These are phyloP conservation scores for Arvicanthis niloticus DNA, from an alignment of 2,113 vertebrate species.

Conservation along the genomic window DNA sequence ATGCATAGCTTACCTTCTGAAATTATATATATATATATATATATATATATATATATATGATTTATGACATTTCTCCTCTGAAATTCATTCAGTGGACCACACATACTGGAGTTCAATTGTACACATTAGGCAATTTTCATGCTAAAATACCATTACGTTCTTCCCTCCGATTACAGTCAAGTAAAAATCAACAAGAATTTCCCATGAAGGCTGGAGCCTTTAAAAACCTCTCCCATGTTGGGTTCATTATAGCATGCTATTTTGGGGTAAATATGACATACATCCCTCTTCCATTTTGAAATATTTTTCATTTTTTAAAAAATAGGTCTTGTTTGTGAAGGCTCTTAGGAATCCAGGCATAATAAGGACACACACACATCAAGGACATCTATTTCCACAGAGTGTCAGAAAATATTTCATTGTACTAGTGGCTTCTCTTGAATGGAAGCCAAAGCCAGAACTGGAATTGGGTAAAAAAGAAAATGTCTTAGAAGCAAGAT, in stretches of 20 bases:
- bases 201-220: neutral
- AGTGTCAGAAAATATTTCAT: conserved; percentile 83
- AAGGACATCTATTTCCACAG: conserved; percentile 80
- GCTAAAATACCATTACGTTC: conserved; percentile 57
- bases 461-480: conserved; percentile 70
- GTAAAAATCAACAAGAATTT: conserved; percentile 62
- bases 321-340: conserved; percentile 70
- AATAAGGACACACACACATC: conserved; percentile 66
- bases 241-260: conserved; percentile 64
- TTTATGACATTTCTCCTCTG: conserved; percentile 62
- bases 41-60: neutral
- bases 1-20: conserved; percentile 23
- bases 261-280: conserved; percentile 51
- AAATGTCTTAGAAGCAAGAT: conserved; percentile 69
- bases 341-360: conserved; percentile 47
- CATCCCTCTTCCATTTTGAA: conserved; percentile 30
- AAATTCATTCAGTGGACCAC: conserved; percentile 79
- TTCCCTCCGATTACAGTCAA: conserved; percentile 61
- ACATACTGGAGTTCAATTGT: conserved; percentile 76
- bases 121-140: conserved; percentile 67
- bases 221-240: conserved; percentile 62
- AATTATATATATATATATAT: neutral
- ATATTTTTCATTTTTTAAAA: conserved; percentile 54
- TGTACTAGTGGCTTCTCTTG: conserved; percentile 78
- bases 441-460: conserved; percentile 71